phyloP scores from a whole-genome alignment of 1,140 invertebrate species.

The Bombus soroeensis region DNA sequence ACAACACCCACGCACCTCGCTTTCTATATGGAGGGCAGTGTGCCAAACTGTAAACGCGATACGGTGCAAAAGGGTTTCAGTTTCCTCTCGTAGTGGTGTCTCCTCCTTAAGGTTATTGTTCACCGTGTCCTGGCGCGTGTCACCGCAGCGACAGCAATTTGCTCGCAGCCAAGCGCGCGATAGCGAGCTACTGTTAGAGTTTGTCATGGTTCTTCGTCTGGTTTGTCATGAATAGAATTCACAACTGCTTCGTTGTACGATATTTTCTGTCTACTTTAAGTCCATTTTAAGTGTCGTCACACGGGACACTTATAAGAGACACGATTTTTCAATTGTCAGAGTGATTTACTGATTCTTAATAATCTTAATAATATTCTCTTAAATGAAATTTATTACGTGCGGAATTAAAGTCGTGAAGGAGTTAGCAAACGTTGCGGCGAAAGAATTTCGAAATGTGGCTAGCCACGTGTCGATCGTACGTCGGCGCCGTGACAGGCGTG shows the following conservation, averaged over 20 bases:
- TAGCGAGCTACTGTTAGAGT: conserved; percentile 72
- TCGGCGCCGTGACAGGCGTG: conserved; percentile 25
- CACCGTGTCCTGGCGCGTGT: conserved; percentile 67
- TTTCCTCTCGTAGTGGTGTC: conserved; percentile 72
- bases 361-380: too few relatives aligned
- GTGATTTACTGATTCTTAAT: too few relatives aligned
- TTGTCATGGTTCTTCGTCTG: conserved; percentile 69
- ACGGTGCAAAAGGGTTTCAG: conserved; percentile 83
- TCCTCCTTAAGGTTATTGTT: conserved; percentile 73
- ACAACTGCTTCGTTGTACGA: too few relatives aligned
- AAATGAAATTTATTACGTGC: too few relatives aligned
- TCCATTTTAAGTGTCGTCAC: too few relatives aligned
- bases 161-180: conserved; percentile 74
- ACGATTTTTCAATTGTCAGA: too few relatives aligned
- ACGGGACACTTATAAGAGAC: too few relatives aligned
- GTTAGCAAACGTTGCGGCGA: too few relatives aligned
- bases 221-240: too few relatives aligned
- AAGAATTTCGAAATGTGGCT: conserved; percentile 3
- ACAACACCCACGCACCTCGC: conserved; percentile 75
- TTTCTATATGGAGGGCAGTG: conserved; percentile 85
- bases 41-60: conserved; percentile 86
- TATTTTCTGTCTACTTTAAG: neutral
- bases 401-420: too few relatives aligned
- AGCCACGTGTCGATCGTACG: conserved; percentile 49
- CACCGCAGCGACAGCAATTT: conserved; percentile 75